phyloP scores from a whole-genome alignment of 2,888 invertebrate species.

The Nomada flava region DNA sequence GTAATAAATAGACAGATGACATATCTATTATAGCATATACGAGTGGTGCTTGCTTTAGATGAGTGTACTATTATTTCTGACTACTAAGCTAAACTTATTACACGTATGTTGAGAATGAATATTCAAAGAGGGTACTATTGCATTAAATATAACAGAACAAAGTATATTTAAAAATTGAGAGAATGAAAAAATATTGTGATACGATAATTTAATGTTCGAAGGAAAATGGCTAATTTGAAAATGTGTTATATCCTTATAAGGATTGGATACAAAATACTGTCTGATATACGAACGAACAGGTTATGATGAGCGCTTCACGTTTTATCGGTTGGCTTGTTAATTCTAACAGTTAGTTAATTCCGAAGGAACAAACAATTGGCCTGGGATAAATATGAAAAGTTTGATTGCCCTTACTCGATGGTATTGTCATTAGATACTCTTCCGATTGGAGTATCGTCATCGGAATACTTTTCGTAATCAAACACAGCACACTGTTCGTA shows the following conservation, averaged over 20 bases:
- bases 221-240: constrained; percentile 76
- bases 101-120: neutral
- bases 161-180: neutral
- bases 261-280: constrained; percentile 68
- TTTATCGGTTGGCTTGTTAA: neutral
- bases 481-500: constrained; percentile 83
- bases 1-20: constrained; percentile 50
- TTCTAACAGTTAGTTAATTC: no score
- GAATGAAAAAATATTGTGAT: neutral
- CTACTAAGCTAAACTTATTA: constrained; percentile 67
- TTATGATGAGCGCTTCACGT: constrained; percentile 12
- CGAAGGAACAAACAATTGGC: neutral
- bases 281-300: constrained; percentile 32
- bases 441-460: constrained; percentile 83
- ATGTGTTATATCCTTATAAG: constrained; percentile 80
- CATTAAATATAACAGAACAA: neutral
- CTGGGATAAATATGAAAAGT: neutral
- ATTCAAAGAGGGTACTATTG: neutral
- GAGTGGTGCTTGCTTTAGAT: constrained; percentile 57
- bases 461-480: constrained; percentile 81
- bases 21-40: constrained; percentile 32
- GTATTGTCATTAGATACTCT: constrained; percentile 84
- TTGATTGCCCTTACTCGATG: constrained; percentile 82
- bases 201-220: constrained; percentile 2
- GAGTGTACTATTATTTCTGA: constrained; percentile 59